Evolutionary conservation across 1,140 invertebrate genomes (phyloP).

Genomic region (Lutraria rhynchaena): DNA sequence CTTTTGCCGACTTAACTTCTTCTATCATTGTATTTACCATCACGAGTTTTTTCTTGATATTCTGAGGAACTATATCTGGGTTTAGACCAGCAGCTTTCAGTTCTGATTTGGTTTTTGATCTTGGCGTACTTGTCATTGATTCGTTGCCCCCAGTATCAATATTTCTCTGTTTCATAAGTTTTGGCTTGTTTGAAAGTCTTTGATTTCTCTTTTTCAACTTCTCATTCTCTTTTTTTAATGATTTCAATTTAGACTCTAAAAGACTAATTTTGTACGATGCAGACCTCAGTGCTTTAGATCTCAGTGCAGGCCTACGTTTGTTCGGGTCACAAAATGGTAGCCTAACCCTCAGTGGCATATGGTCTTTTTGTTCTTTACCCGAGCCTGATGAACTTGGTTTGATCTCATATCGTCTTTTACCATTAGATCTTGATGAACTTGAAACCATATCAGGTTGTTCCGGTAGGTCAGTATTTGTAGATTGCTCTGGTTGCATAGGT

Average conservation of each 20-base stretch:
- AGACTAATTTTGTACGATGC: too few relatives aligned
- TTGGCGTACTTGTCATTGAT: not conserved
- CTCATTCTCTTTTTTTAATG: not conserved
- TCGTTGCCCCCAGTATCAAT: not conserved
- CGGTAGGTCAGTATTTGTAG: not conserved
- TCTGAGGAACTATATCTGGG: conserved; percentile 1
- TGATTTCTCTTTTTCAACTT: conserved; percentile 1
- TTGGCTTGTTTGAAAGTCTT: not conserved
- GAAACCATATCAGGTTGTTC: not conserved
- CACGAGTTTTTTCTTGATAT: conserved; percentile 12
- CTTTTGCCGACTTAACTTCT: not conserved
- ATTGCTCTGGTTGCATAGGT: not conserved
- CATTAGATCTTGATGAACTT: conserved; percentile 1
- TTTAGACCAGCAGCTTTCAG: not conserved
- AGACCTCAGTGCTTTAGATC: too few relatives aligned
- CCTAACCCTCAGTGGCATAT: not conserved
- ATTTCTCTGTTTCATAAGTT: not conserved
- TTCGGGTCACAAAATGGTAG: not conserved
- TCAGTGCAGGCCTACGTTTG: too few relatives aligned
- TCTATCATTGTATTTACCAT: conserved; percentile 10
- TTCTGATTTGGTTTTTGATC: not conserved
- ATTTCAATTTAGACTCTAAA: too few relatives aligned
- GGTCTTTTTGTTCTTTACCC: not conserved
- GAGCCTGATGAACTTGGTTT: not conserved
- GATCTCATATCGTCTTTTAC: not conserved